Evolutionary conservation across 2,888 invertebrate genomes (phyloP), one percentile per base, ranked within the genome.

Genomic region (Temnothorax unifasciatus): DNA sequence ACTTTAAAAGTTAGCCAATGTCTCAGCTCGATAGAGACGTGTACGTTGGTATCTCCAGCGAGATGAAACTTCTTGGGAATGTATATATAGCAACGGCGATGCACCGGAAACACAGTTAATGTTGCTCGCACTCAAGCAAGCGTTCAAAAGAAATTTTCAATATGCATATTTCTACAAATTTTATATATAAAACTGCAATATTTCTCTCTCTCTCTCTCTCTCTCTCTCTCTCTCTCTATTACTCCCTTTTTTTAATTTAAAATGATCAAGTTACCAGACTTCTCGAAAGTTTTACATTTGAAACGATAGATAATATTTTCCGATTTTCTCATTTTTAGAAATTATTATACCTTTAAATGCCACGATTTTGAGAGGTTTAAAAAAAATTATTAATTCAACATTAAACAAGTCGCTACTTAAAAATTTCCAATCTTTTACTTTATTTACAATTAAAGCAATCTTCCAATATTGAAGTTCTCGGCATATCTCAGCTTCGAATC

Each of bases 1-100:
- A 91, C 86, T 93, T 92, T 91, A 88, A 93, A 92, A 91, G 89
- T 92, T 92, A 84, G 76, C 85, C 88, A 89, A 89, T 89, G 91
- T 90, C 86, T 87, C 85, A 74, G 71, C 59, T 59, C 82, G 76
- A 86, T 82, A 81, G 82, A 87, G 82, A 89, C 83, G 82, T 86
- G 86, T 85, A 75, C 83, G 84, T 85, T 82, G 84, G 76, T 83
- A 82, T 86, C 81, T 84, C 57, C 75, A 9, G 11, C 29, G 54
- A 25, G 34, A 69, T 76, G 82, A 84, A 89, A 87, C 59, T 87
- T 89, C 41, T 57, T 13, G 21, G 15, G 61, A 82, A 84, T 69
- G 29, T 41, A n/a, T n/a, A n/a, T n/a, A n/a, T n/a, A 29, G 38
- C 29, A 41, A 68, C 13, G 15, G 8, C 15, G 34, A 77, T 57